Percentiles rank a stretch among this genome's conserved stretches.
Conservation (phyloP, 1,140 invertebrate species). For the Drosophila grimshawi region DNA sequence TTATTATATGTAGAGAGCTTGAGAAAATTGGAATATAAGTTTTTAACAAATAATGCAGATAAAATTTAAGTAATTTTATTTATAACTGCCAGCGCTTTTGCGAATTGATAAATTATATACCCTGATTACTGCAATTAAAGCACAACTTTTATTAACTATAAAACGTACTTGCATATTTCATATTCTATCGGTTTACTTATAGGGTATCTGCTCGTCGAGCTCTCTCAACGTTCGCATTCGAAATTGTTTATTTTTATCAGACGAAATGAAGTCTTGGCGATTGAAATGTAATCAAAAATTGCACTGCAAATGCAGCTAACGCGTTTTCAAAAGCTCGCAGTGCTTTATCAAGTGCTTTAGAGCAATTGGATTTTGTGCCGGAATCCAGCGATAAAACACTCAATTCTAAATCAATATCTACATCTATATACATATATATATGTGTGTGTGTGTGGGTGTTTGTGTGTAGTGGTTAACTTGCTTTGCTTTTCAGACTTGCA, state of each 20-base stretch:
- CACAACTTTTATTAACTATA: no score
- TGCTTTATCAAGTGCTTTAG: constrained; percentile 26
- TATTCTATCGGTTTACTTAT: no score
- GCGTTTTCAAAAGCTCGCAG: constrained; percentile 45
- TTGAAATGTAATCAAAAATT: constrained; percentile 77
- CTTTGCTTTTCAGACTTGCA: neutral
- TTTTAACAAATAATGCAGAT: no score
- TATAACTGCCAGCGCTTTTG: no score
- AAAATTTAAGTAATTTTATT: no score
- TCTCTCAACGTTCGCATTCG: no score
- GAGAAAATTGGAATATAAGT: no score
- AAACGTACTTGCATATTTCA: neutral
- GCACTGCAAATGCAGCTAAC: constrained; percentile 49
- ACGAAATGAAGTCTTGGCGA: constrained; percentile 24
- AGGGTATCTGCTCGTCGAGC: no score
- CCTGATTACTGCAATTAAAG: no score
- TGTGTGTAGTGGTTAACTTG: neutral
- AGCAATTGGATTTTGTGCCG: constrained; percentile 39
- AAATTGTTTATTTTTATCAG: neutral
- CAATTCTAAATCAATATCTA: constrained; percentile 7
- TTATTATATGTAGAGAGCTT: no score
- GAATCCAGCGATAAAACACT: constrained; percentile 26
- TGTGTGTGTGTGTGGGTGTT: neutral
- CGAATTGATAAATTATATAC: no score
- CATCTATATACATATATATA: neutral